Evolutionary conservation across 2,888 invertebrate species (phyloP).

Genomic region (Caenorhabditis zanzibari): DNA sequence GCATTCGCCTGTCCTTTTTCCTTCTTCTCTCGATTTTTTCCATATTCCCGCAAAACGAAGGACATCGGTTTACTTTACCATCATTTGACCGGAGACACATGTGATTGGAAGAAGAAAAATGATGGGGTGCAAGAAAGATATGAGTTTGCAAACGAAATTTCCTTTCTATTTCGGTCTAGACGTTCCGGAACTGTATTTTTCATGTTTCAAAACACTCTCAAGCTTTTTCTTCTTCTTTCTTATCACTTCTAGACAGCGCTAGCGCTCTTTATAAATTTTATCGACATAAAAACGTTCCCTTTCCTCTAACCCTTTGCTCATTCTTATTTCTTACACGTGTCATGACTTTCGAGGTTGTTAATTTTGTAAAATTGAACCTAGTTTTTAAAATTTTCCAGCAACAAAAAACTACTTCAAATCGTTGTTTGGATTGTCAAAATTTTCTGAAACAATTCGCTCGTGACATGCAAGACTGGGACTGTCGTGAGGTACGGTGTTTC

Average conservation of each 20-base stretch:
- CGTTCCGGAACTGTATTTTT: background rate
- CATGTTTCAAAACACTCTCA: constrained; percentile 15
- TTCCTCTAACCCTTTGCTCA: constrained; percentile 15
- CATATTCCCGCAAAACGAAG: constrained; percentile 12
- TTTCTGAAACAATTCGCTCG: constrained; percentile 25
- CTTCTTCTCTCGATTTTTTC: constrained; percentile 5
- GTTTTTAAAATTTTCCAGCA: constrained; percentile 26
- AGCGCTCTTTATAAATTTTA: constrained; percentile 4
- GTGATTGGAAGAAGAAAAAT: no score
- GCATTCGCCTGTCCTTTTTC: constrained; percentile 7
- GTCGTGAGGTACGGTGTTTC: constrained; percentile 47
- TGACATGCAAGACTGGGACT: constrained; percentile 48
- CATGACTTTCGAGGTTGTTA: constrained; percentile 23
- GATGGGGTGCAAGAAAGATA: no score
- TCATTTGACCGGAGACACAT: constrained; percentile 48
- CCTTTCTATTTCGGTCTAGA: constrained; percentile 9
- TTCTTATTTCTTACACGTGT: constrained; percentile 9
- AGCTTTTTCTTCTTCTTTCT: constrained; percentile 27
- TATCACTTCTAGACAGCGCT: constrained; percentile 43
- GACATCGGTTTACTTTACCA: constrained; percentile 48
- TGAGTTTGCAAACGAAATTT: no score
- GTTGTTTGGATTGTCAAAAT: constrained; percentile 32
- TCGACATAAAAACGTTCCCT: constrained; percentile 24
- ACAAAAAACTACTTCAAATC: constrained; percentile 20
- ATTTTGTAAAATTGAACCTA: background rate